A percentile compares a stretch with the other conserved stretches of the same genome.
Evolutionary conservation across 2,888 invertebrate genomes (phyloP).

Genomic region (Zygaena filipendulae): DNA sequence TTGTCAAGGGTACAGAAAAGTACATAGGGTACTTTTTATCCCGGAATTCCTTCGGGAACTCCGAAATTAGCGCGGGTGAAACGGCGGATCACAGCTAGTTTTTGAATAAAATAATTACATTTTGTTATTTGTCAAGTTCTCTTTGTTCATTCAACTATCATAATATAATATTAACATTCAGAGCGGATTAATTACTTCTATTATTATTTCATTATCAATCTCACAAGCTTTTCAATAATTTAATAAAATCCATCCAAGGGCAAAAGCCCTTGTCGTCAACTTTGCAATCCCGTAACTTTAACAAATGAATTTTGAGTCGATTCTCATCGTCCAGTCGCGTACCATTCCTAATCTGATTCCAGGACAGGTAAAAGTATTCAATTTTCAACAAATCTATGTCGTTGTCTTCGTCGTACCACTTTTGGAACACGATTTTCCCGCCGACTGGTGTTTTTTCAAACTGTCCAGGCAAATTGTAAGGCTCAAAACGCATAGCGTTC

Average conservation of each 20-base stretch:
- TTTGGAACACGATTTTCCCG: conserved; percentile 46
- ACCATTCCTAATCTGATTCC: conserved; percentile 29
- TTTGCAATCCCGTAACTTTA: conserved; percentile 28
- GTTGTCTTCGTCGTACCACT: conserved; percentile 28
- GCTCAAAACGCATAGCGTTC: conserved; percentile 28
- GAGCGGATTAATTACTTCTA: too few species aligned
- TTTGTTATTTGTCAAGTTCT: too few species aligned
- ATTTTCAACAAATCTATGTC: conserved; percentile 32
- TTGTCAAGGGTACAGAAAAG: too few species aligned
- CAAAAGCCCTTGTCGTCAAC: conserved; percentile 30
- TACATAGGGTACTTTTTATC: too few species aligned
- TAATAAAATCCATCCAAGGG: conserved; percentile 29
- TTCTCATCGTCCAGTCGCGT: conserved; percentile 21
- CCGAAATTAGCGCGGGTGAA: too few species aligned
- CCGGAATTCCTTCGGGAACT: too few species aligned
- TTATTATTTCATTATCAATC: too few species aligned
- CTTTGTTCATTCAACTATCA: too few species aligned
- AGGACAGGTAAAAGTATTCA: conserved; percentile 36
- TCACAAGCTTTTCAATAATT: conserved; percentile 18
- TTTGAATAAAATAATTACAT: too few species aligned
- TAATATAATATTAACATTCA: too few species aligned
- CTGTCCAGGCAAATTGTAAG: conserved; percentile 29
- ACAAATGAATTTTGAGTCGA: conserved; percentile 27
- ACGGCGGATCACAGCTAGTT: too few species aligned
- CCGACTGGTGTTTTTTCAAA: conserved; percentile 42